phyloP scores from a whole-genome alignment of 2,797 vertebrate genomes.

The Eulemur coronatus region DNA sequence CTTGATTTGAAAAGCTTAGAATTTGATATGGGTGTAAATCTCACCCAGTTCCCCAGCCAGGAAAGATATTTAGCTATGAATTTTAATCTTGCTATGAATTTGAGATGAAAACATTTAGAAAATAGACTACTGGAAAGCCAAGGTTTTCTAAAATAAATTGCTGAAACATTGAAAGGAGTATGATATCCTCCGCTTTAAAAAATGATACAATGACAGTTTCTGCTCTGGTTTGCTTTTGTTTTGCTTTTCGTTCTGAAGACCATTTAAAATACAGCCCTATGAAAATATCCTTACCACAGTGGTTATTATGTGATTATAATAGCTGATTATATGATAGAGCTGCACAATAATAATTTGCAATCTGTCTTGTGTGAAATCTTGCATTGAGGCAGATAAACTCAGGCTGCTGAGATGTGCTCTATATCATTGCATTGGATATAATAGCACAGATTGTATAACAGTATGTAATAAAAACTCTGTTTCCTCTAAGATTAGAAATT shows the following conservation, averaged over 20 bases:
- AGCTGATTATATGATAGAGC: constrained; percentile 37
- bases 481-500: constrained; percentile 50
- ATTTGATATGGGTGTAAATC: neutral
- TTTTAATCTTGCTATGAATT: neutral
- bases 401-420: neutral
- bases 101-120: neutral
- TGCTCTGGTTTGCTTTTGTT: constrained; percentile 40
- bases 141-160: neutral
- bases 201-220: neutral
- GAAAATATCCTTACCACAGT: neutral
- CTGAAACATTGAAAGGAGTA: neutral
- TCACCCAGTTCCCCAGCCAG: neutral
- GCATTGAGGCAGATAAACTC: constrained; percentile 42
- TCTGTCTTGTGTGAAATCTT: constrained; percentile 58
- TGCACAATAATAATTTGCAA: constrained; percentile 29
- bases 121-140: neutral
- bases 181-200: neutral
- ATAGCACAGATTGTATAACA: constrained; percentile 50
- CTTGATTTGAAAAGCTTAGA: neutral
- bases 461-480: constrained; percentile 24
- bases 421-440: constrained; percentile 29
- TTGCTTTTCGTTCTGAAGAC: constrained; percentile 33
- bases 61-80: neutral
- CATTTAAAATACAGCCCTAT: constrained; percentile 14
- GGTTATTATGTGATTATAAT: constrained; percentile 32